Evolutionary conservation across 2,888 invertebrate species (phyloP).

Genomic region (Lingula anatina): DNA sequence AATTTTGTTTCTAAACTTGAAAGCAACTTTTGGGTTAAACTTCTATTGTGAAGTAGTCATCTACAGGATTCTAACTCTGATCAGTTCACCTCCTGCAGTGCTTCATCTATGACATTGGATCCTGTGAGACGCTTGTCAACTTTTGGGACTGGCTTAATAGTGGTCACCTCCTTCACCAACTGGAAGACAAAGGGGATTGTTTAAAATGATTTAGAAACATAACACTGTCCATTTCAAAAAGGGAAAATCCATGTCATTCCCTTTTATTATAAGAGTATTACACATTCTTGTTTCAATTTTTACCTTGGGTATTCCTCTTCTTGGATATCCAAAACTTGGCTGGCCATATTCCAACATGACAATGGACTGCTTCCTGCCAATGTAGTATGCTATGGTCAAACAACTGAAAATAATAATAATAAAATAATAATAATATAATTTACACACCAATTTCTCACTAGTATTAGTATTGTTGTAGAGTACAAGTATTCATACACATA

Average conservation of each 20-base stretch:
- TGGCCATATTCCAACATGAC: not conserved
- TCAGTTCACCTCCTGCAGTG: constrained; percentile 73
- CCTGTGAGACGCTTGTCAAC: constrained; percentile 68
- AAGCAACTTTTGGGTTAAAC: not conserved
- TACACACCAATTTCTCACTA: constrained; percentile 1
- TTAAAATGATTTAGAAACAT: not conserved
- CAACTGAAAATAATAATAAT: constrained; percentile 14
- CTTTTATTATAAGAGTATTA: not conserved
- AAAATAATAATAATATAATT: not conserved
- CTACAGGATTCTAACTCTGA: not conserved
- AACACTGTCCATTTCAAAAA: not conserved
- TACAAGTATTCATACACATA: too few relatives aligned
- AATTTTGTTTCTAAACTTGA: not conserved
- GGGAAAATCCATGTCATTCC: not conserved
- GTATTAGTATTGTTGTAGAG: too few relatives aligned
- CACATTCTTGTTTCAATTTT: not conserved
- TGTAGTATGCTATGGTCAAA: constrained; percentile 19
- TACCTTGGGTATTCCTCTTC: not conserved
- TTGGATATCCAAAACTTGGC: not conserved
- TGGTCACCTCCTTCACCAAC: constrained; percentile 33
- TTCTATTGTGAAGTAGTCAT: not conserved
- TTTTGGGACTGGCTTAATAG: constrained; percentile 29
- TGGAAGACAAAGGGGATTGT: constrained; percentile 8
- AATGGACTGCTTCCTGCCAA: constrained; percentile 17
- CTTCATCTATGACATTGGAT: constrained; percentile 78